Base-by-base conservation (phyloP, 2,888 invertebrate species). In the Dasypolia templi region DNA sequence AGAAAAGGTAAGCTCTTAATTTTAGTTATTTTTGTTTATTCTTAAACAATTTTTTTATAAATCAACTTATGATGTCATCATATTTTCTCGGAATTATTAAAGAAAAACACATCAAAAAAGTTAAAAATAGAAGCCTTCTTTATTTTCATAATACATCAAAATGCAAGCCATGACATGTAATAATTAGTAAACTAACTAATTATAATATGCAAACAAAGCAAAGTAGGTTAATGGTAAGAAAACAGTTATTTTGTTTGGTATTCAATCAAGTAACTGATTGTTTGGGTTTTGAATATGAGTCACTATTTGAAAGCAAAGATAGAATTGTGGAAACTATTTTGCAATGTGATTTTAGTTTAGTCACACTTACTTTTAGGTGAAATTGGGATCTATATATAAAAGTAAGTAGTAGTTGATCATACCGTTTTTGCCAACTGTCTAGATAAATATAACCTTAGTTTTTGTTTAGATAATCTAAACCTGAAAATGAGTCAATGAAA, bases 221-320 rank as follows among this genome's bases (percentile, higher is more conserved):
- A 78, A 71, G 85, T 75, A 84, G 82, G 86, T 79, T 86, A 82
- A 84, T 86, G 69, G 82, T 42, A 77, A 77, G 86, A 76, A 85
- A 79, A 85, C 82, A 86, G 51, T 35, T 62, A 56, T 62, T 56
- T 66, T 86, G 82, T 84, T 78, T 84, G 72, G 44, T 74, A 58
- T 71, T 74, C 70, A 70, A 74, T 71, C 67, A 74, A 56, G 65
- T 46, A 7, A 59, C 19, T 46, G 39, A 53, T 29, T 72, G 77
- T 77, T 77, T 77, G 42, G 22, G 29, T 59, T n/a, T n/a, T 72
- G 3, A 39, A 46, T 53, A 59, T 59, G 35, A 44, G 35, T 44
- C 71, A 51, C 72, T 59, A 59, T 71, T 79, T 39, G 26, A 59
- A 46, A 44, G 14, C 29, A 26, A 59, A 26, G 11, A 44, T 44